Evolutionary conservation across 2,888 invertebrate genomes (phyloP).

Genomic region (Cacoxenus indagator): DNA sequence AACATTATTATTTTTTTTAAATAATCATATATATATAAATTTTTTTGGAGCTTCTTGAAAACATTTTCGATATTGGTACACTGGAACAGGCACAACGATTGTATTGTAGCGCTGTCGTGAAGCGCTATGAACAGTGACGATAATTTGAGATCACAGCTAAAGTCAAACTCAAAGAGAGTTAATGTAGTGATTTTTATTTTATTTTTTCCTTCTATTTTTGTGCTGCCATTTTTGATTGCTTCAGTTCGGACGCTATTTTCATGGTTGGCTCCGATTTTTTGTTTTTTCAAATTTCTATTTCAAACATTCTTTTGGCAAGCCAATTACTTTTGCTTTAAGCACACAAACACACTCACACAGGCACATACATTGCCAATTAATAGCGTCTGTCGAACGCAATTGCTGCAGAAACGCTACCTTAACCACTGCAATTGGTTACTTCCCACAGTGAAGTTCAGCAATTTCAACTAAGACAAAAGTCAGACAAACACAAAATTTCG

Average conservation of each 20-base stretch:
- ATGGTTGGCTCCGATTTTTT: slow-evolving; percentile 32
- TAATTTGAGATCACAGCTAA: slow-evolving; percentile 15
- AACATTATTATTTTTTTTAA: no score
- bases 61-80: no score
- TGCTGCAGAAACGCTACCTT: not conserved
- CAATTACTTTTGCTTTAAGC: slow-evolving; percentile 52
- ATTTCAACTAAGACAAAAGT: slow-evolving; percentile 44
- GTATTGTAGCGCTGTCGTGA: no score
- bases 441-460: slow-evolving; percentile 38
- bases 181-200: slow-evolving; percentile 32
- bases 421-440: slow-evolving; percentile 22
- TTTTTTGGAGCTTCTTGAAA: no score
- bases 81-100: no score
- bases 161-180: slow-evolving; percentile 24
- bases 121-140: no score
- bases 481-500: slow-evolving; percentile 15
- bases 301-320: slow-evolving; percentile 31
- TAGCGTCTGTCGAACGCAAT: slow-evolving; percentile 8
- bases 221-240: slow-evolving; percentile 55
- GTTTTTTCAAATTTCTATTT: slow-evolving; percentile 27
- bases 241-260: slow-evolving; percentile 45
- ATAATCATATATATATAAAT: no score
- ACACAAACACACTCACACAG: no score
- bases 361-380: slow-evolving; percentile 31
- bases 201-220: slow-evolving; percentile 16